Conservation (phyloP, 30 jellyfish, hydroid and myxozoan species). For the Aurelia coerulea region DNA sequence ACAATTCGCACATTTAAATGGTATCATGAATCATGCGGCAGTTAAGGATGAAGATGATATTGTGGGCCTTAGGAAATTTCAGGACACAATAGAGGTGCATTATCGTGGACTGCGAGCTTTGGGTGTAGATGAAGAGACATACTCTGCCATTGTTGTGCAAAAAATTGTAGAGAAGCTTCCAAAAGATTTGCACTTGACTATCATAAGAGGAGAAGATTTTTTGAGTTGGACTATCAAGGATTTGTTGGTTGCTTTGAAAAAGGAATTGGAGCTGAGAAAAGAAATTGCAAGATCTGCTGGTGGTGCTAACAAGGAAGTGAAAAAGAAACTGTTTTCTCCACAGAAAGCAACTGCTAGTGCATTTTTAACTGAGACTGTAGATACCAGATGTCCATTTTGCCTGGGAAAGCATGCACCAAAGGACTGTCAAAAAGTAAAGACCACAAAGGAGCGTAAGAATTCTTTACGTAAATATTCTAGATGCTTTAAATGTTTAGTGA, state of each 20-base stretch:
- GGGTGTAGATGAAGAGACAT: slow-evolving; percentile 10
- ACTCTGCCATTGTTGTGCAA: slow-evolving; percentile 23
- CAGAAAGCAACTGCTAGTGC: slow-evolving; percentile 56
- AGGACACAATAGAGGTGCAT: slow-evolving; percentile 31
- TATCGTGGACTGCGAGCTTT: slow-evolving; percentile 42
- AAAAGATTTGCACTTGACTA: slow-evolving; percentile 14
- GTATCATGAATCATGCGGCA: slow-evolving; percentile 22
- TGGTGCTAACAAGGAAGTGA: slow-evolving; percentile 5
- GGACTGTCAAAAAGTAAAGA: slow-evolving; percentile 1
- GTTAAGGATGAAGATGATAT: slow-evolving; percentile 31
- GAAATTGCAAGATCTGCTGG: slow-evolving; percentile 16
- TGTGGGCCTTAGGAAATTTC: slow-evolving; percentile 11
- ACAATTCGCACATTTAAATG: slow-evolving; percentile 33
- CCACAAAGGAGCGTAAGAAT: slow-evolving; percentile 33
- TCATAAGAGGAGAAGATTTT: slow-evolving; percentile 27
- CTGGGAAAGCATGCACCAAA: slow-evolving; percentile 23
- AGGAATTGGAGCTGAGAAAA: slow-evolving; percentile 44
- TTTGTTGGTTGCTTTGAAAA: slow-evolving; percentile 23
- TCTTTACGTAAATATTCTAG: slow-evolving; percentile 17
- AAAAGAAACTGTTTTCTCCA: slow-evolving; percentile 1
- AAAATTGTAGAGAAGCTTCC: slow-evolving; percentile 28
- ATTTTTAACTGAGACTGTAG: slow-evolving; percentile 16
- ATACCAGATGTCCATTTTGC: slow-evolving; percentile 19
- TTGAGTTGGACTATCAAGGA: slow-evolving; percentile 47
- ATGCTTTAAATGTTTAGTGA: slow-evolving; percentile 29